Evolutionary conservation across 2,888 invertebrate genomes (phyloP), one percentile per base, ranked within the genome.

Genomic region (Spilarctia lutea): DNA sequence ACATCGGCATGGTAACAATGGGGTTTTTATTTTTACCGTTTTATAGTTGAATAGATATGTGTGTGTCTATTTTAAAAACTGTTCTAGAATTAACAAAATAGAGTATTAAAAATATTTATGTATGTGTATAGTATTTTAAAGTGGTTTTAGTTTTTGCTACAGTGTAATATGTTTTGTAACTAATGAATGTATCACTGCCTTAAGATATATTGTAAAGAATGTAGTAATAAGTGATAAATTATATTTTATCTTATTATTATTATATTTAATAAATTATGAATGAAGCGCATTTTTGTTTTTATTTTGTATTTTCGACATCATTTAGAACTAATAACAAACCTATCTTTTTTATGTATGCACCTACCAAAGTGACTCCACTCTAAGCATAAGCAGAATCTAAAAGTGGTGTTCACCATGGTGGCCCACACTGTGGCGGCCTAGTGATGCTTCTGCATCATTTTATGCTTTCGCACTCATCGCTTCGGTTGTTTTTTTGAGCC

Each of bases 241-340:
- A 76, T 78, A 71, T 75, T 80, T 76, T 83, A 78, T 82, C 77
- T 75, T 78, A 71, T 75, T 79, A 76, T 83, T n/a, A n/a, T n/a
- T n/a, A 78, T 84, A 79, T 79, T 83, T 76, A 83, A 74, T 83
- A 84, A 83, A 83, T 81, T 84, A 76, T 81, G 78, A 77, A 79
- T 83, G 75, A 82, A 78, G 73, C 68, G 71, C 77, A 35, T 24
- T 56, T n/a, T 72, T 33, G 6, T 1, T 20, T 42, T 68, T 48
- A 24, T 63, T 42, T 45, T 33, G 1, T 16, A 63, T 3, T 45
- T 3, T 30, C 6, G n/a, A 30, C 1, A 67, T 27, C 16, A 2
- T 11, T 27, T 6, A 16, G 4, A 27, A 45, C 3, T 4, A 7
- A 45, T 45, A 45, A 45, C 45, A 11, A 16, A 45, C 0, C 16